Base-by-base conservation (phyloP, 2,888 invertebrate genomes). In the Apamea anceps region DNA sequence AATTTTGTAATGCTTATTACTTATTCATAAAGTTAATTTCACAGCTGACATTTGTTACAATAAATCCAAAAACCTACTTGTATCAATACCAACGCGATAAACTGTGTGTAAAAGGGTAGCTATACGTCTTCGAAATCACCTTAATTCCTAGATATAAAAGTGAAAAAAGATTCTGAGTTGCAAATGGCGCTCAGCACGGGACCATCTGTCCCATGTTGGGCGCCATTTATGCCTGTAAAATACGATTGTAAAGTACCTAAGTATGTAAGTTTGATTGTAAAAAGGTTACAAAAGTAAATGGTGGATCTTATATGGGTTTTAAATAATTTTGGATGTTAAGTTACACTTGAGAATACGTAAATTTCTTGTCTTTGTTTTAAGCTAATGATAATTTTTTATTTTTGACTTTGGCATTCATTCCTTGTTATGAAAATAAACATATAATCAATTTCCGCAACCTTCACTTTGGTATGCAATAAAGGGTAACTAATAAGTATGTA, bases 121-220 rank as follows among this genome's bases (percentile, higher is more conserved):
- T 51, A 2, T 15, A 13, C 28, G 18, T 42, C 10, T 42, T 54
- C 1, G 1, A 75, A 54, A 54, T 6, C 5, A 37, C 51, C 7
- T 48, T 13, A 18, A 72, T 57, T 10, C 1, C 13, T 42, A 54
- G 5, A 54, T 7, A 0, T 32, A 37, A 42, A 37, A 77, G 4
- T 8, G 8, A 25, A 48, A 37, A 25, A 42, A 18, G 12, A 42
- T 42, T 18, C 0, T 25, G 12, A 67, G 18, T 45, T 7, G 18
- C 7, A 13, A 63, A 54, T 79, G 79, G 72, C 72, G 80, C 72
- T 42, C 62, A 72, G 21, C 45, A 63, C 12, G 70, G 62, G 78
- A 12, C 45, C 2, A 37, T 3, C 8, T n/a, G n/a, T 21, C 32
- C 42, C 63, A 12, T 32, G 45, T n/a, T 79, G 62, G 79, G 80